phyloP scores from a whole-genome alignment of 1,140 invertebrate species.

The Atta cephalotes region DNA sequence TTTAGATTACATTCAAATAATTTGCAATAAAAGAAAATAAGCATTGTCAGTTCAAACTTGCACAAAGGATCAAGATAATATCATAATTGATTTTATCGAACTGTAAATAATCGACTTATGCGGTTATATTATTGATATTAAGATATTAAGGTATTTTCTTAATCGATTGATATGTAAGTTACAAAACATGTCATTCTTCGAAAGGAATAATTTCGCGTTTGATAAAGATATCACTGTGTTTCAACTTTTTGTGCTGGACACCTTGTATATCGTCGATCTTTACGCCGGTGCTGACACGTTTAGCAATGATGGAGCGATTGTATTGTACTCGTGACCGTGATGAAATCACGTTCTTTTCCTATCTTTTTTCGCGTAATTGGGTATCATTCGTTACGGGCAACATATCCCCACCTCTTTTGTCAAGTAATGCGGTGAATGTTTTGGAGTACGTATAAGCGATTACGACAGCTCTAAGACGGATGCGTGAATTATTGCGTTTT shows the following conservation, averaged over 20 bases:
- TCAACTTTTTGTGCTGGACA: constrained; percentile 17
- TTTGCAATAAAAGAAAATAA: neutral
- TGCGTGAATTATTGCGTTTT: constrained; percentile 53
- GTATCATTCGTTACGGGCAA: constrained; percentile 60
- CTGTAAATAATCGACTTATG: neutral
- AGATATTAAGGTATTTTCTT: neutral
- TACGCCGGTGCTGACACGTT: constrained; percentile 55
- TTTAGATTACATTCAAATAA: constrained; percentile 40
- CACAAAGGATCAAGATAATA: constrained; percentile 23
- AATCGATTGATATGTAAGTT: constrained; percentile 20
- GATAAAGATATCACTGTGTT: constrained; percentile 43
- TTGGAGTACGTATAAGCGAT: constrained; percentile 45
- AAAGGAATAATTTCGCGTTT: constrained; percentile 2
- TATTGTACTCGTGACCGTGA: constrained; percentile 53
- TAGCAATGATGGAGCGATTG: constrained; percentile 57
- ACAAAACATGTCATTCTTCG: constrained; percentile 10
- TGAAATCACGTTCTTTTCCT: constrained; percentile 60
- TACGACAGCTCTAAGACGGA: constrained; percentile 50
- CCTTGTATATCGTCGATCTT: constrained; percentile 35
- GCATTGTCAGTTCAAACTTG: constrained; percentile 10
- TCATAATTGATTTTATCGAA: constrained; percentile 22
- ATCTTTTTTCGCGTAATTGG: constrained; percentile 62
- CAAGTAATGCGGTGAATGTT: constrained; percentile 46
- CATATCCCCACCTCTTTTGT: constrained; percentile 38
- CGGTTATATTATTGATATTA: constrained; percentile 10